A percentile compares a stretch with the other conserved stretches of the same genome.
These are phyloP conservation scores for Tribolium freemani DNA, from an alignment of 2,888 invertebrate genomes.

Conservation along the genomic window DNA sequence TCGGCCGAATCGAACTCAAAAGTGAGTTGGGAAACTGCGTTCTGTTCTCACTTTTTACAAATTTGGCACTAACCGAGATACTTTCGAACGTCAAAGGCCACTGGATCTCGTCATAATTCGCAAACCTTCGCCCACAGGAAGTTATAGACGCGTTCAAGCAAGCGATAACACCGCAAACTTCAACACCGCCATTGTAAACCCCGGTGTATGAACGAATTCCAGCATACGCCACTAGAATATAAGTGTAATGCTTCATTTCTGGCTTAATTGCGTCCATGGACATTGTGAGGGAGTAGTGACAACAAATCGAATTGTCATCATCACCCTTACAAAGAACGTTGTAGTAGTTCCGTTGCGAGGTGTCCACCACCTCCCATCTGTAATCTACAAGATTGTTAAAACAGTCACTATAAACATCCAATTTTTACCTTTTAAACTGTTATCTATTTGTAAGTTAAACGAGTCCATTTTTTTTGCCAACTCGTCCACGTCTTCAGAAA, in stretches of 20 bases:
- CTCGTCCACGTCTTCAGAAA: conserved; percentile 45
- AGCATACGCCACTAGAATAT: conserved; percentile 70
- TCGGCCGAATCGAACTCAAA: conserved; percentile 69
- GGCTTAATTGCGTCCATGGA: neutral
- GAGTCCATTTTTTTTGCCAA: conserved; percentile 61
- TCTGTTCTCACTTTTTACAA: conserved; percentile 65
- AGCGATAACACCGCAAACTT: conserved; percentile 70
- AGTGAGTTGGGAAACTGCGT: conserved; percentile 70
- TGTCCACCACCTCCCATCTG: conserved; percentile 31
- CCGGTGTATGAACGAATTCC: conserved; percentile 70
- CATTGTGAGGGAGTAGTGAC: neutral
- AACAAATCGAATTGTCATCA: neutral
- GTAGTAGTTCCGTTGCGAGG: conserved; percentile 15
- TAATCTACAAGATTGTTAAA: conserved; percentile 24
- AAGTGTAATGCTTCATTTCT: conserved; percentile 62
- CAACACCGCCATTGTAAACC: conserved; percentile 68
- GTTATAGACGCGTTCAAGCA: conserved; percentile 68
- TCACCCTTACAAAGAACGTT: neutral
- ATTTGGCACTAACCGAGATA: conserved; percentile 67
- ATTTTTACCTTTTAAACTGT: conserved; percentile 37
- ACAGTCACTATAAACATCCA: neutral
- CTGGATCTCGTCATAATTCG: conserved; percentile 64
- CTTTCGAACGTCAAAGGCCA: conserved; percentile 69
- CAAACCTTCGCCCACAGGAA: conserved; percentile 67
- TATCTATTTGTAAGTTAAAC: conserved; percentile 67